A percentile compares a stretch with the other conserved stretches of the same genome.
phyloP scores from a whole-genome alignment of 2,797 vertebrate species.

The Acanthiza pusilla region DNA sequence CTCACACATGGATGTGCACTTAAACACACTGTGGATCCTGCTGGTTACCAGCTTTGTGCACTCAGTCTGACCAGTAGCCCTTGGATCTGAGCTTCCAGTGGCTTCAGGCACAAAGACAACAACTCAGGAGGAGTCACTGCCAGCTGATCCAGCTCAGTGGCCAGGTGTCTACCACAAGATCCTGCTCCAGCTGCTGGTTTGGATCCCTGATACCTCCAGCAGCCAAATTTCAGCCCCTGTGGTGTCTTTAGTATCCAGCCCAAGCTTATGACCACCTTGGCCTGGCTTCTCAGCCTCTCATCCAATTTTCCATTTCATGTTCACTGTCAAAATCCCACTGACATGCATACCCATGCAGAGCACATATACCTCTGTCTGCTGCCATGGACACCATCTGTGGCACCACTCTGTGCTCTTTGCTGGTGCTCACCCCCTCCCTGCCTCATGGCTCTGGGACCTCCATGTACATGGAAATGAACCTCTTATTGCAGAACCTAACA shows the following conservation, averaged over 20 bases:
- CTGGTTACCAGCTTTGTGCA: not conserved
- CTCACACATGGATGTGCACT: too few relatives aligned
- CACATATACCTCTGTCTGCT: not conserved
- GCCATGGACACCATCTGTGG: not conserved
- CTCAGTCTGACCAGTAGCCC: not conserved
- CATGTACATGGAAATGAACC: not conserved
- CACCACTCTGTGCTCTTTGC: not conserved
- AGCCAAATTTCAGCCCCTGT: not conserved
- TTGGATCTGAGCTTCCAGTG: not conserved
- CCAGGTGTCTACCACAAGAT: not conserved
- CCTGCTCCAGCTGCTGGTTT: not conserved
- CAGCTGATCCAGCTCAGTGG: not conserved
- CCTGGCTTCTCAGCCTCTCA: not conserved
- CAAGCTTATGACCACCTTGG: accelerated
- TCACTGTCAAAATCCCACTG: not conserved
- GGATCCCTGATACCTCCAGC: not conserved
- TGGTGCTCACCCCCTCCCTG: not conserved
- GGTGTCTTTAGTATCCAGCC: not conserved
- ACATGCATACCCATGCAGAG: not conserved
- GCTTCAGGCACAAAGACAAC: not conserved
- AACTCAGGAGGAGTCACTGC: not conserved
- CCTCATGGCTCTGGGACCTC: not conserved
- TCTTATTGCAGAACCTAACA: not conserved
- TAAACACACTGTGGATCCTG: not conserved
- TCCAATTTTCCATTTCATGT: not conserved